Evolutionary conservation across 1,140 invertebrate species (phyloP), one percentile per base, ranked within the genome.

Genomic region (Theocolax elegans): DNA sequence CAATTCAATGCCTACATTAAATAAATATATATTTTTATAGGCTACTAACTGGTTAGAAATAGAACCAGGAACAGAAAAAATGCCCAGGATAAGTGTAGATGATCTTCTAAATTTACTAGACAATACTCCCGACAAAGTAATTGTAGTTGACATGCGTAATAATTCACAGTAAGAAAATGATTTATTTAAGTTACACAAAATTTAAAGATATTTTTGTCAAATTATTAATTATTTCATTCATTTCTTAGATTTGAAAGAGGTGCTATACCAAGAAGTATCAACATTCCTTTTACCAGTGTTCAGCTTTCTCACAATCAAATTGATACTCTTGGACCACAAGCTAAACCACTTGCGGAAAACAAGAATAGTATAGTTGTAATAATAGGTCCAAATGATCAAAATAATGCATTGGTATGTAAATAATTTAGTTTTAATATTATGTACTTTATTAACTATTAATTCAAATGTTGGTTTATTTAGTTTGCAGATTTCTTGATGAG

Each of bases 221-320:
- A 42, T 35, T n/a, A 10, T 53, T 48, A 48, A 21, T 48, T 21
- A 48, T 58, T 56, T 17, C 21, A 31, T 40, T 70, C 17, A 71
- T 69, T 76, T 81, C 78, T 63, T 75, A 94, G 92, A 76, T 95
- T 89, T 80, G 89, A 91, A 69, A 89, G 92, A 77, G 92, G 92
- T 49, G 89, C 91, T 74, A 87, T 97, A 48, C 88, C 89, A 19
- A 89, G 90, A 10, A 96, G 95, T 83, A 90, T 96, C 35, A 97
- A 96, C 81, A 92, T 97, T 80, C 94, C 94, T 13, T 94, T 93
- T 81, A 90, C 90, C 44, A 92, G 90, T 44, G 91, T 95, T 6
- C 91, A 87, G 81, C 89, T 90, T 77, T 91, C 88, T 23, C 89
- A 92, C 72, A 84, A 87, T 82, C 83, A 89, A 74, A 76, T 91